phyloP scores from a whole-genome alignment of 1,140 invertebrate species.

The Drosophila pseudoananassae region DNA sequence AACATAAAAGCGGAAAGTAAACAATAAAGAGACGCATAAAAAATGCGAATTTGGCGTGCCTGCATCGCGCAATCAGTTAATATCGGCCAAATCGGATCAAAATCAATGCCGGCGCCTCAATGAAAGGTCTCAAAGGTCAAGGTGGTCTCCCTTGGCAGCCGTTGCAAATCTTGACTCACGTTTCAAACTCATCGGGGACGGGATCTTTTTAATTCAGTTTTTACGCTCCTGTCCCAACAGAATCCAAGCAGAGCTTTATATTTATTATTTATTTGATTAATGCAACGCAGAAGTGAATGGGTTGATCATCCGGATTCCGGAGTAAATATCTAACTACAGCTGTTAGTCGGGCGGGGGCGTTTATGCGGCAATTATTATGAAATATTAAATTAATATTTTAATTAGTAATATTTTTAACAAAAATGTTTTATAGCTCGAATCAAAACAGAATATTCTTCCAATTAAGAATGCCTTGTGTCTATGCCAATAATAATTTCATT shows the following conservation, averaged over 20 bases:
- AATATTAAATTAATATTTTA: neutral
- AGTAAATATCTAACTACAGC: slow-evolving; percentile 12
- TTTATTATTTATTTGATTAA: neutral
- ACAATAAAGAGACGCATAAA: slow-evolving; percentile 25
- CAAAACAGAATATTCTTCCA: too few relatives aligned
- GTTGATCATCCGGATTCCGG: neutral
- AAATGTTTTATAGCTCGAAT: too few relatives aligned
- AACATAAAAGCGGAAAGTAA: slow-evolving; percentile 41
- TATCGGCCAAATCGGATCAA: slow-evolving; percentile 2
- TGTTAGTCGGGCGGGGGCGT: slow-evolving; percentile 8
- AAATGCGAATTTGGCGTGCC: slow-evolving; percentile 5
- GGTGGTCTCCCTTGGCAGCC: slow-evolving; percentile 38
- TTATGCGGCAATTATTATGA: neutral
- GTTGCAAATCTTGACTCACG: slow-evolving; percentile 34
- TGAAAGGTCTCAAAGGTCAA: slow-evolving; percentile 56
- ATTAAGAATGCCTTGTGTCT: neutral
- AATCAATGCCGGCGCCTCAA: slow-evolving; percentile 32
- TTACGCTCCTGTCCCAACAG: neutral
- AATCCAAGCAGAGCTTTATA: neutral
- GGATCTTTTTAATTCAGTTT: slow-evolving; percentile 1
- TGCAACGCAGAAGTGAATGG: neutral
- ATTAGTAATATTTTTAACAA: neutral
- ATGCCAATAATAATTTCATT: neutral
- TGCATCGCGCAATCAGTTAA: neutral
- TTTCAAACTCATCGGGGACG: slow-evolving; percentile 15